A percentile compares a stretch with the other conserved stretches of the same genome.
phyloP scores from a whole-genome alignment of 1,140 invertebrate genomes.

The Pentalonia nigronervosa region DNA sequence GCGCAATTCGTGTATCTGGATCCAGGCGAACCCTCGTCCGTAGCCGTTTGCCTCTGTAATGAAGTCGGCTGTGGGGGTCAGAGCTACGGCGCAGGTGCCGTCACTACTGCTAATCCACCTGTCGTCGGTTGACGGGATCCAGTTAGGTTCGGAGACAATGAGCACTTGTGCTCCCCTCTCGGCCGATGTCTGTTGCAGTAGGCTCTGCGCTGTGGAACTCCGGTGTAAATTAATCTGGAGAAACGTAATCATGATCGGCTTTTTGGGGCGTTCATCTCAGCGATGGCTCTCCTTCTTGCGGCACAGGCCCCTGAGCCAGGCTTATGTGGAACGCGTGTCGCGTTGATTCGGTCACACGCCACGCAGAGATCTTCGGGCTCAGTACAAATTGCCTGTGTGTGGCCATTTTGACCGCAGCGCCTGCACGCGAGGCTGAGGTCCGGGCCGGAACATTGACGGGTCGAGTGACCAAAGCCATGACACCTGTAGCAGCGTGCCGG shows the following conservation, averaged over 20 bases:
- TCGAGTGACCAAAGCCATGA: neutral
- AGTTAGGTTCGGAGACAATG: neutral
- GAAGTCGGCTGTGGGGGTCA: neutral
- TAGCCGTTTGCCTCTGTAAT: fast-evolving
- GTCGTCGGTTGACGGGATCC: neutral
- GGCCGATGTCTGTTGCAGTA: neutral
- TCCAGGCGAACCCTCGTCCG: neutral
- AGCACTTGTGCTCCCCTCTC: too few species aligned
- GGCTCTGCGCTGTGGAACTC: neutral
- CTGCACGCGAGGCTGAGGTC: neutral
- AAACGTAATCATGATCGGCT: neutral
- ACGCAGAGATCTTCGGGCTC: neutral
- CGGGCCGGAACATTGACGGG: neutral
- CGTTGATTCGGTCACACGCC: neutral
- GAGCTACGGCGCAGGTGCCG: neutral
- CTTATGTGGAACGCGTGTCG: neutral
- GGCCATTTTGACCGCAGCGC: neutral
- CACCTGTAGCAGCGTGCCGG: neutral
- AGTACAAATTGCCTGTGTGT: fast-evolving
- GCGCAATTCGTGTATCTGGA: neutral
- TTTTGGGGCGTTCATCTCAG: neutral
- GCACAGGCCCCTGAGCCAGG: neutral
- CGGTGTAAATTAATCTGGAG: neutral
- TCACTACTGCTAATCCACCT: neutral
- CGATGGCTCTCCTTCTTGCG: neutral